Base-by-base conservation (phyloP, 1,140 invertebrate species). In the Melanaphis sacchari region DNA sequence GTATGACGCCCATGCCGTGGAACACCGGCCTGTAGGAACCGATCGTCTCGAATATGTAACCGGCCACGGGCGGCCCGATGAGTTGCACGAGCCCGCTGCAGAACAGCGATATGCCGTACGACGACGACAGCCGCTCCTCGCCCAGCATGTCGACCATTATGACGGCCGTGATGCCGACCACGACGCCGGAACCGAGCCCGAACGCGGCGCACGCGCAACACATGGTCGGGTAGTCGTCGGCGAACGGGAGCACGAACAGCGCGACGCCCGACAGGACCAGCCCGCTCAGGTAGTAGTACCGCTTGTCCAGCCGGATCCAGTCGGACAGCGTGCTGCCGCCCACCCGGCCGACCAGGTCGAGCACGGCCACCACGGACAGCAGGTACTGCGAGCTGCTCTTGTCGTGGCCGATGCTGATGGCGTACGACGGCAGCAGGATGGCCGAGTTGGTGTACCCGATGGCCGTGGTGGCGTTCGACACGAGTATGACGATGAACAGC, bases 381-480 rank as follows among this genome's bases (percentile, higher is more conserved):
- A 98, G 94, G 94, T 97, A 96, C 4, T 97, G 97, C 0, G 96
- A 96, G 84, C 96, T 95, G 9, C 96, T 95, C 94, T 97, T 97
- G 94, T 97, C 96, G 94, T 97, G 98, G 1, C 96, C 96, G 15
- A 97, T 95, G 31, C 96, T 95, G 24, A 96, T 95, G 2, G 97
- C 97, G 95, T 98, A 98, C 0, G 96, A 96, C 8, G 97, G 97
- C 31, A 98, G 95, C 6, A 98, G 94, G 89, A 98, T 98, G 0
- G 98, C 97, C 93, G 98, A 98, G 95, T 98, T 98, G 0, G 97
- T 98, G 94, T 98, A 98, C 90, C 97, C 97, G 84, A 98, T 97
- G 5, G 97, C 98, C 94, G 97, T 97, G 0, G 97, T 98, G 43
- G 97, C 97, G 94, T 98, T 98, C 0, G 97, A 98, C 94, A 98